Evolutionary conservation across 2,888 invertebrate genomes (phyloP).

Genomic region (Eristalis tenax): DNA sequence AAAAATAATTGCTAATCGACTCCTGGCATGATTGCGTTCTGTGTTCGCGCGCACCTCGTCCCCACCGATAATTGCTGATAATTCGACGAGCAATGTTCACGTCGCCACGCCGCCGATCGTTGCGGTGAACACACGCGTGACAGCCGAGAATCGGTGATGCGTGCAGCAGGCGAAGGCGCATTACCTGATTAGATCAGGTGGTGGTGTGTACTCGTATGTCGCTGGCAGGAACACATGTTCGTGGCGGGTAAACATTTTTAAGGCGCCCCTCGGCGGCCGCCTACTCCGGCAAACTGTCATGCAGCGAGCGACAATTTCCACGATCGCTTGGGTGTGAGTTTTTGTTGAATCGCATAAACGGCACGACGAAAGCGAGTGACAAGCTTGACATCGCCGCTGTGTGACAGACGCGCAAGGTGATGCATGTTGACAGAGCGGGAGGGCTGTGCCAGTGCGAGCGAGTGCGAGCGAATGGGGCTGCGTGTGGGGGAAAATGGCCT

Average conservation of each 20-base stretch:
- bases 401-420: constrained; percentile 41
- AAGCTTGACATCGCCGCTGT: constrained; percentile 63
- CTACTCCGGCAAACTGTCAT: constrained; percentile 47
- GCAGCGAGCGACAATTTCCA: constrained; percentile 12
- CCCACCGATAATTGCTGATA: constrained; percentile 69
- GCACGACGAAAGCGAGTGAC: constrained; percentile 33
- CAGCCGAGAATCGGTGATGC: constrained; percentile 66
- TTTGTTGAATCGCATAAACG: constrained; percentile 45
- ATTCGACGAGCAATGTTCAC: constrained; percentile 70
- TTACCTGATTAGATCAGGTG: constrained; percentile 72
- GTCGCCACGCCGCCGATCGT: constrained; percentile 5
- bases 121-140: constrained; percentile 68
- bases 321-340: constrained; percentile 40
- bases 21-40: constrained; percentile 69
- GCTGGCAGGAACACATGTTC: constrained; percentile 61
- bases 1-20: constrained; percentile 72
- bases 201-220: constrained; percentile 14
- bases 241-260: constrained; percentile 56
- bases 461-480: not conserved
- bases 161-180: constrained; percentile 50
- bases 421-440: constrained; percentile 19
- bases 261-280: not conserved
- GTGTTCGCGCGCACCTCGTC: constrained; percentile 14
- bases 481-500: constrained; percentile 27
- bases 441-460: not conserved